Evolutionary conservation across 2,797 vertebrate species (phyloP).

Genomic region (Danio choprae): DNA sequence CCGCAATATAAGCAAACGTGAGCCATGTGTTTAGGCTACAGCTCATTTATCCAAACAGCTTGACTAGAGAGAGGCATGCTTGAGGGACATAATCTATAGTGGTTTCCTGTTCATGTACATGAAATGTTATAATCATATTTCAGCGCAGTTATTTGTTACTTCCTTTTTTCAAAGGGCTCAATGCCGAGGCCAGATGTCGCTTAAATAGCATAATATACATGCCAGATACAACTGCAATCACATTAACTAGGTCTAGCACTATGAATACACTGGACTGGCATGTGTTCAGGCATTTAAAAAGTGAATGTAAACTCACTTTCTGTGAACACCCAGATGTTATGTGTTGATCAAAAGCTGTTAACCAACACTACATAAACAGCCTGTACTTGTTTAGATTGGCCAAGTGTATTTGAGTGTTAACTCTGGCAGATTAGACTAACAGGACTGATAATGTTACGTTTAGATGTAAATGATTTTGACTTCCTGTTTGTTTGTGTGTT

Average conservation of each 20-base stretch:
- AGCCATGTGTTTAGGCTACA: slow-evolving; percentile 19
- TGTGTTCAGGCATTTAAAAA: not conserved
- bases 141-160: not conserved
- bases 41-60: slow-evolving; percentile 35
- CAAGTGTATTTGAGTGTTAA: not conserved
- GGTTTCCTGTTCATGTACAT: not conserved
- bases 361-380: not conserved
- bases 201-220: not conserved
- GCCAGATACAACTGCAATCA: not conserved
- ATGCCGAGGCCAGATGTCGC: not conserved
- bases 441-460: not conserved
- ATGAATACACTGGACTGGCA: not conserved
- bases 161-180: not conserved
- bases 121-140: not conserved
- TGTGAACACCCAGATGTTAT: not conserved
- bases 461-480: not conserved
- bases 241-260: not conserved
- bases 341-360: slow-evolving; percentile 18
- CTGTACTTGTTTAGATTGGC: slow-evolving; percentile 13
- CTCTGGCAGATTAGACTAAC: not conserved
- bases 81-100: not conserved
- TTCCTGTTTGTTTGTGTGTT: not conserved
- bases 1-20: slow-evolving; percentile 25
- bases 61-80: slow-evolving; percentile 6
- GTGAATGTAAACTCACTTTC: not conserved